These are phyloP conservation scores for Myathropa florea DNA, from an alignment of 2,888 invertebrate genomes.

Conservation along the genomic window DNA sequence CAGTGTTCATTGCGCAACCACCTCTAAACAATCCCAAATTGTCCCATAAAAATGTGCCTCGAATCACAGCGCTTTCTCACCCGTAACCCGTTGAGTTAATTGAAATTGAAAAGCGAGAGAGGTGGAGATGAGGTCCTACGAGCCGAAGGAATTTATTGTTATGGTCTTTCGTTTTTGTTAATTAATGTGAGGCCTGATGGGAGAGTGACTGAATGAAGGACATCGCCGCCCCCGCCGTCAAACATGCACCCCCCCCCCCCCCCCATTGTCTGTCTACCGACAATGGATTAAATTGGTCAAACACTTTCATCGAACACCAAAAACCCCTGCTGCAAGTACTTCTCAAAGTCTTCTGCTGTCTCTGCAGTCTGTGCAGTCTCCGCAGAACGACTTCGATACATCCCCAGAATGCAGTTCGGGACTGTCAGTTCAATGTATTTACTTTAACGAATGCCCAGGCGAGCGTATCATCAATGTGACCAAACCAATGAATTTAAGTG, in stretches of 20 bases:
- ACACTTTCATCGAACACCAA: neutral
- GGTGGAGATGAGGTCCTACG: neutral
- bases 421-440: slow-evolving; percentile 31
- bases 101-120: neutral
- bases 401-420: neutral
- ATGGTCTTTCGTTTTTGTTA: neutral
- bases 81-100: neutral
- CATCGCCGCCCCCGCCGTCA: neutral
- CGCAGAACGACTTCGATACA: neutral
- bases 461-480: slow-evolving; percentile 45
- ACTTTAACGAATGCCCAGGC: slow-evolving; percentile 50
- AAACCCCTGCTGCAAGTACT: neutral
- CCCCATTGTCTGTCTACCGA: neutral
- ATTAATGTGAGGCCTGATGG: neutral
- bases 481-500: slow-evolving; percentile 18
- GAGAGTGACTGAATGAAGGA: neutral
- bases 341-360: neutral
- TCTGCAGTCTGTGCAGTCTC: too few relatives aligned
- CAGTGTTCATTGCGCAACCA: neutral
- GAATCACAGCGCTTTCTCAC: neutral
- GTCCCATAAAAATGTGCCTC: slow-evolving; percentile 15
- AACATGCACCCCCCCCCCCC: neutral
- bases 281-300: too few relatives aligned
- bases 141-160: neutral
- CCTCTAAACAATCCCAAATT: neutral